Base-by-base conservation (phyloP, 1,140 invertebrate genomes). In the Acarapis woodi region DNA sequence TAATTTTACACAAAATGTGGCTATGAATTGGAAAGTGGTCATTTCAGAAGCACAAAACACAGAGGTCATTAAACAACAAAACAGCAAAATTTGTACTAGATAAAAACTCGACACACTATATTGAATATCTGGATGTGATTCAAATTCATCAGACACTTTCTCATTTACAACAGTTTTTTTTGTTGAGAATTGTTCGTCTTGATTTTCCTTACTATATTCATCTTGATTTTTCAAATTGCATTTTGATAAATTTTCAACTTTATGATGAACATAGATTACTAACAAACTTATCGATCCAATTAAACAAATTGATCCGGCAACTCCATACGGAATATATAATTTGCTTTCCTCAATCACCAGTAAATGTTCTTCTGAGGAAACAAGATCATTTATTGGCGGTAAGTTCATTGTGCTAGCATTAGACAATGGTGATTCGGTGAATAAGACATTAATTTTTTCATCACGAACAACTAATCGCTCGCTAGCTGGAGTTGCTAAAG, bases 1-100 rank as follows among this genome's bases (percentile, higher is more conserved):
- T 6, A 16, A n/a, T 14, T 40, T 21, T 6, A 40, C 39, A 18
- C 8, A 6, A 30, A 40, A 40, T 21, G 39, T 29, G 3, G 39
- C 9, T 37, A 40, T n/a, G 19, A 42, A 40, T 20, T 40, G n/a
- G 15, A 40, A 39, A 18, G 12, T 40, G 14, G 18, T 40, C 6
- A 30, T 38, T 30, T 40, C 39, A 10, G 26, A 15, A 6, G 16
- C 39, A 12, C 18, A 16, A 20, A 30, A 38, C 12, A 40, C 42
- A 19, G 38, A 40, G 24, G 21, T 4, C 38, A 39, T 37, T 8
- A 37, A 10, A n/a, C 35, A 5, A 12, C 38, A 14, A 14, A 38
- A 16, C 8, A 38, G 9, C 5, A 39, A 3, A 4, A 39, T 23
- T 22, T 6, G 15, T 3, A 37, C 19, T 8, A 8, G 6, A 15